Evolutionary conservation across 1,140 invertebrate species (phyloP), one percentile per base, ranked within the genome.

Genomic region (Phymastichus coffea): DNA sequence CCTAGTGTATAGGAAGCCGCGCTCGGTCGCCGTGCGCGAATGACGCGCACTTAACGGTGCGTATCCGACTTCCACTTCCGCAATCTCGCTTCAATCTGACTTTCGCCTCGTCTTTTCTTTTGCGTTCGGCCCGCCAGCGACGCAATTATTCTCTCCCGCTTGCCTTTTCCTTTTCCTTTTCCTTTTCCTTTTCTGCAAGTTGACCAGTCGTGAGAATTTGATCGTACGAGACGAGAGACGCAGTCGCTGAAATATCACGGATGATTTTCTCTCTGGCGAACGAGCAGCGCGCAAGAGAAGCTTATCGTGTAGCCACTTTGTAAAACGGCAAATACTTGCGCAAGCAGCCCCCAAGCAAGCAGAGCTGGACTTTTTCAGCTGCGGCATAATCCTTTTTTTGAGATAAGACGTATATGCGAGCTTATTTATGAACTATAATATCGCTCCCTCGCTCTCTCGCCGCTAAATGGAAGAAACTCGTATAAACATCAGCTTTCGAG

Each of bases 21-120:
- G 14, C 30, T 6, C 30, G 23, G 22, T 12, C 47, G 37, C 35
- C 14, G 37, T 22, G 56, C 43, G 60, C 64, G 65, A 65, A 64
- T 66, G 65, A 70, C 68, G 67, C 65, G 68, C 63, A 66, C 61
- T 58, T 65, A 75, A 30, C 72, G 67, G 61, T 73, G 70, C 72
- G 67, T 63, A 66, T 65, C 69, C 49, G 28, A 47, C 53, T 59
- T n/a, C 9, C n/a, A 46, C 60, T 51, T 44, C 53, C 47, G 37
- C 40, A 38, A 57, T 57, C 47, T 51, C 48, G 30, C 57, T 56
- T 51, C 48, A 44, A 62, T 65, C 55, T 35, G 56, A 35, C 40
- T 40, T n/a, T n/a, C n/a, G n/a, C n/a, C 37, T 23, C 23, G 51
- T 17, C 22, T n/a, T n/a, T n/a, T n/a, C n/a, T n/a, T n/a, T n/a